These are phyloP conservation scores for Neoarius graeffei DNA, from an alignment of 2,113 vertebrate genomes.

Conservation along the genomic window DNA sequence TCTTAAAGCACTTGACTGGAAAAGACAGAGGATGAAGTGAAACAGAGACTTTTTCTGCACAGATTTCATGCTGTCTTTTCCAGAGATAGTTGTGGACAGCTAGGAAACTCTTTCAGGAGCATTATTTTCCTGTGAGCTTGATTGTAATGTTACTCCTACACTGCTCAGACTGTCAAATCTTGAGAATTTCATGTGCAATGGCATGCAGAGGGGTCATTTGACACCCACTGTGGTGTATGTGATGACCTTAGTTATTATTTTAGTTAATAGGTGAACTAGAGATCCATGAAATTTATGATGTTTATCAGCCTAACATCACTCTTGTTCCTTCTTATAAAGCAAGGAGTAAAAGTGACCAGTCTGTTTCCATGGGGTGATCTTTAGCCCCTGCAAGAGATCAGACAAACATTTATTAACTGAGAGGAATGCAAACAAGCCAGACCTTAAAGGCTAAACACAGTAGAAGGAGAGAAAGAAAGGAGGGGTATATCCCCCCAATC, in stretches of 20 bases:
- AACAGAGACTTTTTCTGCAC: constrained; percentile 27
- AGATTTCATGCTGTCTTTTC: constrained; percentile 6
- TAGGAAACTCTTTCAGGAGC: background rate
- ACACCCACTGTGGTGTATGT: constrained; percentile 21
- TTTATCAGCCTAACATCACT: constrained; percentile 46
- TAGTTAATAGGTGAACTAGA: constrained; percentile 50
- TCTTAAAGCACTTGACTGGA: constrained; percentile 44
- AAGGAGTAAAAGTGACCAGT: constrained; percentile 17
- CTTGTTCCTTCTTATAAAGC: constrained; percentile 52
- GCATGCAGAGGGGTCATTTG: constrained; percentile 12
- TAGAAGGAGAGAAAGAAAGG: constrained; percentile 41
- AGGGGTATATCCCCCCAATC: background rate
- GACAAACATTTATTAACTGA: constrained; percentile 79
- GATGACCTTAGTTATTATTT: constrained; percentile 31
- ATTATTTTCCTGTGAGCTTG: background rate
- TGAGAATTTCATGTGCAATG: background rate
- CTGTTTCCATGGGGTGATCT: constrained; percentile 59
- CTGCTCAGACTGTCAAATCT: background rate
- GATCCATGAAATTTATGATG: constrained; percentile 51
- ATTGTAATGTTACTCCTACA: background rate
- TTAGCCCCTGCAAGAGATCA: constrained; percentile 65
- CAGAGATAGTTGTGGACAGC: background rate
- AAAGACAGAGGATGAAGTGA: constrained; percentile 50
- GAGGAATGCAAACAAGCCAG: constrained; percentile 78
- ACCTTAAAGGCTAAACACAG: constrained; percentile 57